Evolutionary conservation across 1,140 invertebrate genomes (phyloP).

Genomic region (Papilio machaon): DNA sequence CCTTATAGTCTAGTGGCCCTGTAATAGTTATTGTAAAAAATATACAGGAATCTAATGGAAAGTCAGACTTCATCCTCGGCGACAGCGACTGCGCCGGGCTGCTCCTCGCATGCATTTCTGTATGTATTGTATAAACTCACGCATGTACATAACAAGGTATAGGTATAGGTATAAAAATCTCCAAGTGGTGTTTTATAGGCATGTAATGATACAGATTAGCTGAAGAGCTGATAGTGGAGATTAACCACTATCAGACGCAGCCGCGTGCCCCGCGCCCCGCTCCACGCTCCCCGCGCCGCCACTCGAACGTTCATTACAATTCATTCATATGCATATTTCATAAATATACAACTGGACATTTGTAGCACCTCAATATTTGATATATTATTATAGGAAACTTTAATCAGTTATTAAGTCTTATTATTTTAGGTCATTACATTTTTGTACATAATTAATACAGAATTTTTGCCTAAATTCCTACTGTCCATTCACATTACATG

Average conservation of each 20-base stretch:
- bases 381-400: no score
- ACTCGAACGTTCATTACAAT: not conserved
- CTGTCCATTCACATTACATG: no score
- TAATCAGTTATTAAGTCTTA: no score
- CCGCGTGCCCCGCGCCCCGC: not conserved
- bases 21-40: not conserved
- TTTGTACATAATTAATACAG: no score
- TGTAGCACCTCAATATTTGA: no score
- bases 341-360: not conserved
- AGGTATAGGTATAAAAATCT: not conserved
- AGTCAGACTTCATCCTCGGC: not conserved
- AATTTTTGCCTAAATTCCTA: no score
- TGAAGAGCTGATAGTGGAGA: conserved; percentile 1
- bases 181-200: not conserved
- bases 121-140: no score
- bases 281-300: not conserved
- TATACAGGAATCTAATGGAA: not conserved
- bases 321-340: not conserved
- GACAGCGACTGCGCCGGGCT: not conserved
- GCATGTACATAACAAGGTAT: not conserved
- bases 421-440: no score
- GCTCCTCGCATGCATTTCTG: no score
- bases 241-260: not conserved
- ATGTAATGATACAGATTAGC: conserved; percentile 2
- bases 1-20: not conserved